These are phyloP conservation scores for Plecturocebus donacophilus DNA, from an alignment of 2,113 vertebrate species.

Conservation along the genomic window DNA sequence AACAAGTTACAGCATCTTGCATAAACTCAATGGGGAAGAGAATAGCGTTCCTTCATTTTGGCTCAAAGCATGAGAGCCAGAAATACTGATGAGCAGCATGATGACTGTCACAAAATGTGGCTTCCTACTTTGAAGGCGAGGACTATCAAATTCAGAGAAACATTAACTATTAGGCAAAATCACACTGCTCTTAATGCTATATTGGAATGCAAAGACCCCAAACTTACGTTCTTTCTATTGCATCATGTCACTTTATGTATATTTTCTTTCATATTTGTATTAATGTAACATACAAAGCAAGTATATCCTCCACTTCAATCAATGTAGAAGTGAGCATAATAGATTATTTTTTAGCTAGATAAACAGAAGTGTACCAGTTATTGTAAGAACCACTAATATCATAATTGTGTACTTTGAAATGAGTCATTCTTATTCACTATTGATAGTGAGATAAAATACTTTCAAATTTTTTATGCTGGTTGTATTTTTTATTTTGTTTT, in stretches of 20 bases:
- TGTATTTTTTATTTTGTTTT: constrained; percentile 43
- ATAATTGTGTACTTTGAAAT: not conserved
- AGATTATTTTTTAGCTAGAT: not conserved
- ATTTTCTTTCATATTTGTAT: not conserved
- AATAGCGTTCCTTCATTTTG: not conserved
- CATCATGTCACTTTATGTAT: not conserved
- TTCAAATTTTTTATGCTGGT: not conserved
- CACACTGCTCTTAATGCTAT: not conserved
- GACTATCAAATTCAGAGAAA: not conserved
- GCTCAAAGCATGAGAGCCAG: not conserved
- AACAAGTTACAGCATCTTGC: not conserved
- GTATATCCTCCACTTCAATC: not conserved
- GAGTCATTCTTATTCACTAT: not conserved
- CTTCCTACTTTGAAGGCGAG: constrained; percentile 11
- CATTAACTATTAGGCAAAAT: not conserved
- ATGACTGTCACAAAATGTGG: not conserved
- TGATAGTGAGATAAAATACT: not conserved
- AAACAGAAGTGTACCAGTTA: not conserved
- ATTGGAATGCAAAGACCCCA: not conserved
- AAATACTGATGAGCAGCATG: not conserved
- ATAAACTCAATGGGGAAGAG: not conserved
- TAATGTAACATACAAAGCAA: not conserved
- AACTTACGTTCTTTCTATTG: not conserved
- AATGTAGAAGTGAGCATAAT: not conserved
- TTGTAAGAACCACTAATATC: not conserved